Evolutionary conservation across 1,140 invertebrate species (phyloP).

Genomic region (Limonius californicus): DNA sequence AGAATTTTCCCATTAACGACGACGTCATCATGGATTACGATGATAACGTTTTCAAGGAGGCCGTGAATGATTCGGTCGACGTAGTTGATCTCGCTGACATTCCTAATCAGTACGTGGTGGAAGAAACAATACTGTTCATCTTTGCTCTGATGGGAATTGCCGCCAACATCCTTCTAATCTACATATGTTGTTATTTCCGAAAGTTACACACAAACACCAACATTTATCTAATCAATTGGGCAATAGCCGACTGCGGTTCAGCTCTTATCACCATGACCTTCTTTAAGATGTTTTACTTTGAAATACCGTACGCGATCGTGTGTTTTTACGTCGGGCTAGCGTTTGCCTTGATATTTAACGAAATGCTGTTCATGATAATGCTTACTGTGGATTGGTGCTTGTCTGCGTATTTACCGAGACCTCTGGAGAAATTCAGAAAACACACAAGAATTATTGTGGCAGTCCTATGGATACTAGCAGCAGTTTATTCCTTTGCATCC

Average conservation of each 20-base stretch:
- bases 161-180: neutral
- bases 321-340: neutral
- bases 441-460: neutral
- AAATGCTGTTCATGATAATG: neutral
- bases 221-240: neutral
- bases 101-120: neutral
- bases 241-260: neutral
- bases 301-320: neutral
- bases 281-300: neutral
- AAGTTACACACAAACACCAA: neutral
- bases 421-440: neutral
- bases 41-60: neutral
- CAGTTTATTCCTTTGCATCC: neutral
- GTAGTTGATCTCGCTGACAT: neutral
- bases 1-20: too few relatives aligned
- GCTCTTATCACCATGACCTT: neutral
- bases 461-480: neutral
- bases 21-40: slow-evolving; percentile 1
- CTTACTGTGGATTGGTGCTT: neutral
- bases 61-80: neutral
- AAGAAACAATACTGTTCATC: neutral
- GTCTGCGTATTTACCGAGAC: neutral
- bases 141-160: neutral
- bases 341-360: neutral
- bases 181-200: neutral